Percentiles rank a stretch among this genome's conserved stretches.
Conservation (phyloP, 37 sponge, comb jelly and placozoan species). For the Spongilla lacustris region DNA sequence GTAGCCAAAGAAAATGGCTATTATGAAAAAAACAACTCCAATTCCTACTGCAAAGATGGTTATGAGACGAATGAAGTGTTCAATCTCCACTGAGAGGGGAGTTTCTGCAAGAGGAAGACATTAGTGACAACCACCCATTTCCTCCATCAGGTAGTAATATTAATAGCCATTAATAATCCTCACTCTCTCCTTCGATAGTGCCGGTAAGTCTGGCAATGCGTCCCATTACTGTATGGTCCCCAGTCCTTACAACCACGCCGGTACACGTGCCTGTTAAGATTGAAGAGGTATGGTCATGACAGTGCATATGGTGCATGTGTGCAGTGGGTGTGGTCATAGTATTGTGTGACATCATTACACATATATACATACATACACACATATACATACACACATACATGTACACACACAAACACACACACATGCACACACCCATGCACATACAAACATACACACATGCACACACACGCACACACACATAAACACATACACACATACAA, state of each 20-base stretch:
- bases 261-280: constrained; percentile 34
- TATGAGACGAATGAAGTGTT: constrained; percentile 85
- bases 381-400: too few relatives aligned
- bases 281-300: neutral
- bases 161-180: neutral
- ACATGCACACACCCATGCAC: too few relatives aligned
- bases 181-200: constrained; percentile 62
- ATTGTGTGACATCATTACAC: too few relatives aligned
- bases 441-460: neutral
- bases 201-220: constrained; percentile 85
- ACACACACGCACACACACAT: too few relatives aligned
- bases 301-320: too few relatives aligned
- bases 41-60: constrained; percentile 80
- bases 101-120: constrained; percentile 45
- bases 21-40: constrained; percentile 81
- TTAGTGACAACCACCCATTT: neutral
- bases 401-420: too few relatives aligned
- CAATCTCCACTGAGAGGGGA: constrained; percentile 81
- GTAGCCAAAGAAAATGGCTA: constrained; percentile 69
- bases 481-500: too few relatives aligned
- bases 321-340: too few relatives aligned
- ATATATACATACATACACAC: too few relatives aligned
- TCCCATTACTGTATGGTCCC: constrained; percentile 89
- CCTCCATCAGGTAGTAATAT: neutral
- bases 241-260: constrained; percentile 78